Evolutionary conservation across 2,113 vertebrate species (phyloP), one percentile per base, ranked within the genome.

Genomic region (Hydrochoerus hydrochaeris): DNA sequence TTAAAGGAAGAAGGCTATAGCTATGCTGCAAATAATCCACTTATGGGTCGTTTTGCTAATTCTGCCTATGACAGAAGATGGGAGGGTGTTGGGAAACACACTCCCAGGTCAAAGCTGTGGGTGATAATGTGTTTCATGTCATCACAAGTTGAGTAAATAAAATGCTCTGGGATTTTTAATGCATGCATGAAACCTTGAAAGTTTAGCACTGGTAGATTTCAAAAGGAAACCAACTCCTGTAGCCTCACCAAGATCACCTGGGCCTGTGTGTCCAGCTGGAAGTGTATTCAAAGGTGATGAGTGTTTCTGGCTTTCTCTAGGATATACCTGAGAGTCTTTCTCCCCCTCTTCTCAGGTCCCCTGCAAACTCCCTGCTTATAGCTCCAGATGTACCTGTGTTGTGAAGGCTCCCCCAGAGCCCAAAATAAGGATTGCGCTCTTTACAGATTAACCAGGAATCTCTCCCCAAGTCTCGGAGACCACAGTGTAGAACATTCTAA

Each of bases 1-100:
- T 97, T 71, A 98, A 98, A 98, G 84, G 11, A 96, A 98, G 69
- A 28, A 94, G 52, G 44, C 73, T 94, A 94, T 97, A 97, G 96
- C 94, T 97, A 96, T 91, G 78, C 94, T 95, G 85, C 97, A 96
- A 96, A 97, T 73, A 95, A 97, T 90, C 75, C 87, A 97, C 60
- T 88, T 96, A 86, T 0, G 17, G 0, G 2, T 69, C 94, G 26
- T 86, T 98, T 92, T 96, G 75, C 90, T 97, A 96, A 95, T 97
- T 97, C 81, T 58, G 52, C n/a, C 95, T 97, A 24, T 13, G 92
- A 90, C 44, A 75, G 83, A 88, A 73, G 78, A 54, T 28, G 38
- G 57, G 88, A 84, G 73, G 67, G 71, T 91, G 41, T 60, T 52
- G 87, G 71, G 44, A 90, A 80, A 83, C 35, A 22, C 35, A 35